phyloP scores from a whole-genome alignment of 2,113 vertebrate species.

The Spheniscus mendiculus region DNA sequence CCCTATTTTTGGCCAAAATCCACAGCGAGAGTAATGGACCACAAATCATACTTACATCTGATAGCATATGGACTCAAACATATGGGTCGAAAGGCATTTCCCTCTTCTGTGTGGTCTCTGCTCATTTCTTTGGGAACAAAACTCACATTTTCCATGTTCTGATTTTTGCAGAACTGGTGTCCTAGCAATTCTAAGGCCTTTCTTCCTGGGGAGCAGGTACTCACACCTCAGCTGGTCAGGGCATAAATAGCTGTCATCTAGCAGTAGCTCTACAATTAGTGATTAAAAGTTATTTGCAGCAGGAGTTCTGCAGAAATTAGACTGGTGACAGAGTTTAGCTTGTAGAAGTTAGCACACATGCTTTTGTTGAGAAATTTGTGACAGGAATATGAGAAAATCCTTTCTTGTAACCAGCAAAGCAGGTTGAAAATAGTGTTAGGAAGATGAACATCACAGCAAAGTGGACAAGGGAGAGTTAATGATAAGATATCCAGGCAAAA shows the following conservation, averaged over 20 bases:
- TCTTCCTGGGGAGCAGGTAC: not conserved
- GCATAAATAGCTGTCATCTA: not conserved
- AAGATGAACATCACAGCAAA: not conserved
- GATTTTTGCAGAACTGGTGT: not conserved
- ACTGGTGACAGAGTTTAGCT: not conserved
- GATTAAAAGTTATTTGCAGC: not conserved
- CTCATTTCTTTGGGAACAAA: not conserved
- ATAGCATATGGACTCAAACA: not conserved
- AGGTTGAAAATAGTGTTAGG: not conserved
- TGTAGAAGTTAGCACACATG: not conserved
- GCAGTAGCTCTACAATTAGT: not conserved
- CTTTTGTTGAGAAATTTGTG: not conserved
- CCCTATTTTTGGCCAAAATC: not conserved
- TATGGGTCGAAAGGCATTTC: not conserved
- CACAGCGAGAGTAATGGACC: not conserved
- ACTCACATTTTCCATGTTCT: not conserved
- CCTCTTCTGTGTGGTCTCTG: not conserved
- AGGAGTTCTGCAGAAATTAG: not conserved
- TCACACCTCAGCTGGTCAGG: not conserved
- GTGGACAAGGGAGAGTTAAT: not conserved
- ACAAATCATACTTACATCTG: not conserved
- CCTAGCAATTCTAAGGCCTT: not conserved
- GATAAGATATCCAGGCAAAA: not conserved
- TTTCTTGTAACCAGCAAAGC: not conserved
- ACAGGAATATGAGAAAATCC: not conserved